phyloP scores from a whole-genome alignment of 1,140 invertebrate species.

The Acromyrmex echinatior region DNA sequence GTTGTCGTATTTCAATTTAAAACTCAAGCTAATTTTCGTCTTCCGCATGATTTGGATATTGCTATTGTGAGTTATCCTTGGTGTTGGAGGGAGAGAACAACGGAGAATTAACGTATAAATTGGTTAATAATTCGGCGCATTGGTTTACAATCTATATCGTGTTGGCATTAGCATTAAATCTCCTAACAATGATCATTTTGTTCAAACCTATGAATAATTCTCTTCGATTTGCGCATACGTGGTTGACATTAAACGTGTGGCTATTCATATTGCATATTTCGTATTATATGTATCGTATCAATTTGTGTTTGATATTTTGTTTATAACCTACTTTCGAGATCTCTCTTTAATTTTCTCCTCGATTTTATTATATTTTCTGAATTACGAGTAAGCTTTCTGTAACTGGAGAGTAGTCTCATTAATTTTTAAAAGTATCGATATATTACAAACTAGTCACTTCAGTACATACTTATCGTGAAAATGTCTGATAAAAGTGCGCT shows the following conservation, averaged over 20 bases:
- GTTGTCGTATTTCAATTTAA: neutral
- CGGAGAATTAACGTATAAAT: slow-evolving; percentile 49
- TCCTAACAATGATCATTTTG: slow-evolving; percentile 43
- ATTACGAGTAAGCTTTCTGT: neutral
- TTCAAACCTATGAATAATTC: slow-evolving; percentile 55
- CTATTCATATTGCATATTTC: slow-evolving; percentile 11
- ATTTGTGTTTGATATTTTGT: neutral
- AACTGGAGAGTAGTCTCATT: neutral
- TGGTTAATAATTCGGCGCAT: slow-evolving; percentile 55
- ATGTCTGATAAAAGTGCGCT: neutral
- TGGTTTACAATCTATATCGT: slow-evolving; percentile 56
- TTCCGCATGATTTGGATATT: neutral
- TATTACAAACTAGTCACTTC: neutral
- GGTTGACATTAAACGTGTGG: slow-evolving; percentile 20
- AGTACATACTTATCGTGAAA: neutral
- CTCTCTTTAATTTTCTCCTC: neutral
- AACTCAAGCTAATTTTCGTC: slow-evolving; percentile 26
- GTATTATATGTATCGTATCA: neutral
- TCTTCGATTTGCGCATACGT: neutral
- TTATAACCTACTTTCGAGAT: neutral
- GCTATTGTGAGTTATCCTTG: slow-evolving; percentile 18
- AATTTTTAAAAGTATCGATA: neutral
- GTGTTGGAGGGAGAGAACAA: neutral
- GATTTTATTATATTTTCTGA: neutral
- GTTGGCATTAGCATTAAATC: slow-evolving; percentile 40